phyloP scores from a whole-genome alignment of 2,113 vertebrate genomes.

The Dicaeum eximium region DNA sequence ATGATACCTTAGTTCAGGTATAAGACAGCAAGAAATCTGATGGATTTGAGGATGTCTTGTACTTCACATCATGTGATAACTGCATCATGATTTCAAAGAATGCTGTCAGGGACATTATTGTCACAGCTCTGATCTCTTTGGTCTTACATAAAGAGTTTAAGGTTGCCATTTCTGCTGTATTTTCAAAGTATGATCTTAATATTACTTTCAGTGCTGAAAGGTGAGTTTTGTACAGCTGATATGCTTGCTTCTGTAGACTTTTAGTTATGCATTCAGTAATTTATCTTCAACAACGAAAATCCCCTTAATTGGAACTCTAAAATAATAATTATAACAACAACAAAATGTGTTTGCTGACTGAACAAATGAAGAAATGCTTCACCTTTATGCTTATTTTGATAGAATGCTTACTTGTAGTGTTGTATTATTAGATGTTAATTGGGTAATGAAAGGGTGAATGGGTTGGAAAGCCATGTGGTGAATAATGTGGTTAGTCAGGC shows the following conservation, averaged over 20 bases:
- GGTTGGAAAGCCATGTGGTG: not conserved
- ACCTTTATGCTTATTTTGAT: not conserved
- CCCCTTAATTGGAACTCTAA: not conserved
- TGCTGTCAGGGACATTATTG: not conserved
- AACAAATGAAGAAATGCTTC: not conserved
- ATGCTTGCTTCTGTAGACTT: not conserved
- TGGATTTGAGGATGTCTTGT: not conserved
- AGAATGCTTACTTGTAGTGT: not conserved
- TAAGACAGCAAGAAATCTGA: not conserved
- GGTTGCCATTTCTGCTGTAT: not conserved
- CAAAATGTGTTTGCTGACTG: not conserved
- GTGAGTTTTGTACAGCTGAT: not conserved
- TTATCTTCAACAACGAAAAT: not conserved
- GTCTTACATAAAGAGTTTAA: not conserved
- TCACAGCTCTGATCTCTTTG: not conserved
- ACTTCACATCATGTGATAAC: not conserved
- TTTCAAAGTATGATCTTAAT: not conserved
- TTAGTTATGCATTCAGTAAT: not conserved
- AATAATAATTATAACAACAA: not conserved
- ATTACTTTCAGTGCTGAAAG: not conserved
- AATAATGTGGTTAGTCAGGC: conserved; percentile 35
- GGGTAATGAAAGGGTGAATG: conserved; percentile 46
- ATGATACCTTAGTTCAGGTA: not conserved
- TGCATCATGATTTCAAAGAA: not conserved
- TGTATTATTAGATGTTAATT: conserved; percentile 1